Evolutionary conservation across 2,797 vertebrate species (phyloP).

Genomic region (Bovichtus diacanthus): DNA sequence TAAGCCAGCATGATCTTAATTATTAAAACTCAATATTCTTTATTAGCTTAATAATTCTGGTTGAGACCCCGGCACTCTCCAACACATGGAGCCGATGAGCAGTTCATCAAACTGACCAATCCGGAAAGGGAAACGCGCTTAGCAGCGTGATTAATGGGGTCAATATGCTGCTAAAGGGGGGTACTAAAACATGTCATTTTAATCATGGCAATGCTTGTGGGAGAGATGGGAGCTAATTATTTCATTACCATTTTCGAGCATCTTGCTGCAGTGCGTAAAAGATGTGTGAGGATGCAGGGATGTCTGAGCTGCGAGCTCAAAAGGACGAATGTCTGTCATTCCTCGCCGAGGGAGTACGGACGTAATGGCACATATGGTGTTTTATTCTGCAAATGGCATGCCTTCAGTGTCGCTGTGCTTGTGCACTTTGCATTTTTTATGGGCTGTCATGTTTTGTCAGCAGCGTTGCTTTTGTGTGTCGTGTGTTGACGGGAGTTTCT

Average conservation of each 20-base stretch:
- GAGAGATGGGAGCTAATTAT: constrained; percentile 61
- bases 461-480: constrained; percentile 31
- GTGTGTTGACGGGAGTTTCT: constrained; percentile 49
- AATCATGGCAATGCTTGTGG: constrained; percentile 67
- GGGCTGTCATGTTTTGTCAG: constrained; percentile 64
- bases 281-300: constrained; percentile 32
- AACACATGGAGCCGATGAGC: constrained; percentile 48
- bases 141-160: constrained; percentile 76
- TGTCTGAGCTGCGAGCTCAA: constrained; percentile 31
- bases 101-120: constrained; percentile 73
- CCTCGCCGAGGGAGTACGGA: constrained; percentile 38
- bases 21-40: constrained; percentile 77
- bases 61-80: constrained; percentile 44
- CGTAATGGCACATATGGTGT: constrained; percentile 43
- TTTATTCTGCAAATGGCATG: constrained; percentile 55
- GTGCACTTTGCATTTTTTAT: constrained; percentile 73
- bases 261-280: constrained; percentile 54
- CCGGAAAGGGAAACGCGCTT: constrained; percentile 68
- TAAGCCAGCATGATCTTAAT: constrained; percentile 71
- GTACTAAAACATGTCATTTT: constrained; percentile 76
- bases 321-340: constrained; percentile 58
- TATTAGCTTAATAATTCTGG: constrained; percentile 70
- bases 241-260: constrained; percentile 66
- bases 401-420: constrained; percentile 54
- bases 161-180: constrained; percentile 65